A percentile compares a stretch with the other conserved stretches of the same genome.
Conservation (phyloP, 2,888 invertebrate genomes). For the Empis livida region DNA sequence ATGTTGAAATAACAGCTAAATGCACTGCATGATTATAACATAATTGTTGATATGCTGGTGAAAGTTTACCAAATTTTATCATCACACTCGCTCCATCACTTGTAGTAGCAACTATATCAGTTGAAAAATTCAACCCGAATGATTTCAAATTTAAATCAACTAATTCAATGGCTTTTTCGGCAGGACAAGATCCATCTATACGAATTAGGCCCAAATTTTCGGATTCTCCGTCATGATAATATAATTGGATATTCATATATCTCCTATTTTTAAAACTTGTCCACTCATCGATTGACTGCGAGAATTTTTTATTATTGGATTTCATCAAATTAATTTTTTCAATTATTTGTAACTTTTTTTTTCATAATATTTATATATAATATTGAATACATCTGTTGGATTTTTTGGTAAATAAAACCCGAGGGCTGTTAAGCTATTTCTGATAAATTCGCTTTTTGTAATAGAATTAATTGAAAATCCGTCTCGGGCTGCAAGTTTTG, state of each 20-base stretch:
- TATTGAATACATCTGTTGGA: background rate
- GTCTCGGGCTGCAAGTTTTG: background rate
- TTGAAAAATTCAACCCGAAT: background rate
- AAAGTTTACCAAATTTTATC: background rate
- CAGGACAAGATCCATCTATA: background rate
- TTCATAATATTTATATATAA: background rate
- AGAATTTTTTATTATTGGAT: background rate
- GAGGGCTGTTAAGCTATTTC: background rate
- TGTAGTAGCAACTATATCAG: background rate
- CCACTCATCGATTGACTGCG: background rate
- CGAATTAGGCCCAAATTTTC: background rate
- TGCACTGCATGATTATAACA: slow-evolving; percentile 3
- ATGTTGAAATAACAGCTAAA: background rate
- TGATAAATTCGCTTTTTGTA: background rate
- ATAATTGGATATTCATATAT: slow-evolving; percentile 1
- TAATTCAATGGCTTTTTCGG: slow-evolving; percentile 1
- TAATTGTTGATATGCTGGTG: background rate
- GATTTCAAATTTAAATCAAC: background rate
- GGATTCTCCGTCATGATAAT: background rate
- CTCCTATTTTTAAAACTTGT: slow-evolving; percentile 1
- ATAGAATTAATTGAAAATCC: background rate
- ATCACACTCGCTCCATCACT: background rate
- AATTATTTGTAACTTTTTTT: background rate
- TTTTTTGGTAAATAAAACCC: slow-evolving; percentile 1
- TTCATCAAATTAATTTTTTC: background rate